Evolutionary conservation across 2,797 vertebrate species (phyloP), one percentile per base, ranked within the genome.

Genomic region (Chaunax sp.): DNA sequence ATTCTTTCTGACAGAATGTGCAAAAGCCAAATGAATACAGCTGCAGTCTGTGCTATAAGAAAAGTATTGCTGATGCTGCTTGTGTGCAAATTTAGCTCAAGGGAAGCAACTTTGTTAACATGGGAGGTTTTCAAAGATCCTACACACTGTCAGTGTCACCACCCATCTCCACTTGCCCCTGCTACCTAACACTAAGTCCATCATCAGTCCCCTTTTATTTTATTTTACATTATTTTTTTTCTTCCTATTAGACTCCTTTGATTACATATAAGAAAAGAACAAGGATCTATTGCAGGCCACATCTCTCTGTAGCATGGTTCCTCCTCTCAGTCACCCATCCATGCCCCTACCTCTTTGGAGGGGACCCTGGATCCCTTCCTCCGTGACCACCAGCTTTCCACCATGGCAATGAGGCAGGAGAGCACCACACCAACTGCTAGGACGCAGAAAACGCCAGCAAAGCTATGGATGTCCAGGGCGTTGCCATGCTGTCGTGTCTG

Each of bases 351-450:
- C 97, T 99, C 97, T 95, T 99, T 99, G 56, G 98, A 98, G 7
- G 97, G 97, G 82, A 97, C 97, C 49, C 96, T 93, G 53, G 97
- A 98, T 89, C 97, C 97, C 94, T 98, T 98, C 80, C 95, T 95
- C 84, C 97, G 94, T 81, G 95, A 97, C 98, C 98, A 99, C 98
- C 98, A 99, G 2, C 96, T 99, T 92, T 99, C 98, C 91, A 99
- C 94, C 94, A 98, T 97, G 77, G 98, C 98, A 84, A 99, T 99
- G 87, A 99, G 94, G 89, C 98, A 99, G 88, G 98, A 98, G 25
- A 99, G 94, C 71, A 99, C 95, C 81, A 99, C 95, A 2, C 98
- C 98, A 7, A 96, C 97, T 7, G 98, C 98, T 67, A 99, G 94
- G 87, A 99, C 96, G 19, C 97, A 99, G 93, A 99, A 99, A 56